phyloP scores from a whole-genome alignment of 2,888 invertebrate species.

The Aricia artaxerxes region DNA sequence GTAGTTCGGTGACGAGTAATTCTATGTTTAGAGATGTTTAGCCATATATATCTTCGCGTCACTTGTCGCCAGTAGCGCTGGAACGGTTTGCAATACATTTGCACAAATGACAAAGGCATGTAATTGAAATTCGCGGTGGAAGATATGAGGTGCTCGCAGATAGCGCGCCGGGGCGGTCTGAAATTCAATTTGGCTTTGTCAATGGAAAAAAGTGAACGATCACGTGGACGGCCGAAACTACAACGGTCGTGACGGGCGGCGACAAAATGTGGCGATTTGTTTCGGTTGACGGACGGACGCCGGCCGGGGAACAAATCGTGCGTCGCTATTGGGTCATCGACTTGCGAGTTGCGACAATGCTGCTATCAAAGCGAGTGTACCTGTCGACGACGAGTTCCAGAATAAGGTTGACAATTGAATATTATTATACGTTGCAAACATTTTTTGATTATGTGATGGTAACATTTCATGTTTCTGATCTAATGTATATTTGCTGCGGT shows the following conservation, averaged over 20 bases:
- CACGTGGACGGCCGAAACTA: slow-evolving; percentile 45
- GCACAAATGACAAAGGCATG: slow-evolving; percentile 28
- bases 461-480: no score
- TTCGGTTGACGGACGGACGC: slow-evolving; percentile 57
- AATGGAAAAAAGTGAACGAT: slow-evolving; percentile 45
- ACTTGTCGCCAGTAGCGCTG: neutral
- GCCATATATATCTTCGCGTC: slow-evolving; percentile 8
- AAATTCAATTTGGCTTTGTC: slow-evolving; percentile 45
- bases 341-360: slow-evolving; percentile 54
- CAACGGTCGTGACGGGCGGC: slow-evolving; percentile 50
- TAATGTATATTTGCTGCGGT: neutral
- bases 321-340: slow-evolving; percentile 69
- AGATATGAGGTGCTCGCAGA: slow-evolving; percentile 23
- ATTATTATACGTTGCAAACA: no score
- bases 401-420: neutral
- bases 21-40: neutral
- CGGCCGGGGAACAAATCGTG: slow-evolving; percentile 53
- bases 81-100: slow-evolving; percentile 24
- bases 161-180: slow-evolving; percentile 35
- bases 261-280: slow-evolving; percentile 62
- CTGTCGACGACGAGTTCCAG: neutral
- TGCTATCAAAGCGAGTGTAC: slow-evolving; percentile 9
- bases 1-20: neutral
- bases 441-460: no score
- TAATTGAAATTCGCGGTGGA: slow-evolving; percentile 26